Conservation (phyloP, 2,888 invertebrate genomes). For the Saturnia pavonia region DNA sequence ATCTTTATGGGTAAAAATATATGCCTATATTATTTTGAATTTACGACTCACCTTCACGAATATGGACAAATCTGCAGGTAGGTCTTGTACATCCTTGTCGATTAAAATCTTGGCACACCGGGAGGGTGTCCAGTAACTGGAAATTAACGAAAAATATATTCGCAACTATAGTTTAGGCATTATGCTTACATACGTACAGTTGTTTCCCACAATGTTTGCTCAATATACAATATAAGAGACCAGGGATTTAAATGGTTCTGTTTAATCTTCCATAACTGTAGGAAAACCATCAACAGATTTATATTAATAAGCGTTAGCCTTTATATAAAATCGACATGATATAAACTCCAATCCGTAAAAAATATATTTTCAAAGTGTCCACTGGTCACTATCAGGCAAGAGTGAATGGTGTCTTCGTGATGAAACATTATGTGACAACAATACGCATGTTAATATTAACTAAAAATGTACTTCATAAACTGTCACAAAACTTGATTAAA, state of each 20-base stretch:
- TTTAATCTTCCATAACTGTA: background rate
- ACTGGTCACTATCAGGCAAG: background rate
- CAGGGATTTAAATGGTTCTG: background rate
- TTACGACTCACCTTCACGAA: conserved; percentile 91
- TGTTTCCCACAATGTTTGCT: conserved; percentile 44
- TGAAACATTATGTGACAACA: conserved; percentile 48
- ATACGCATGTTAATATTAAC: conserved; percentile 50
- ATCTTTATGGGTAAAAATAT: background rate
- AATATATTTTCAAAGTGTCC: background rate
- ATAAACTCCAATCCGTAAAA: background rate
- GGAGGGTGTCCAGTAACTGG: conserved; percentile 99
- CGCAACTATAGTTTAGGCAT: conserved; percentile 50
- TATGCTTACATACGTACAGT: conserved; percentile 49
- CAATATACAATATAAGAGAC: conserved; percentile 1
- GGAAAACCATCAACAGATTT: background rate
- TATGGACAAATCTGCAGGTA: conserved; percentile 99
- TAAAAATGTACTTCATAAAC: conserved; percentile 70
- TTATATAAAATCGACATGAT: background rate
- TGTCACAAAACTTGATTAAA: conserved; percentile 56
- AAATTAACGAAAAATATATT: conserved; percentile 74
- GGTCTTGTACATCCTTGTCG: conserved; percentile 97
- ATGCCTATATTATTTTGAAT: background rate
- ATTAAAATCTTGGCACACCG: conserved; percentile 99
- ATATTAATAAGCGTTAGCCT: background rate
- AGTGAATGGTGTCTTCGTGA: background rate